Evolutionary conservation across 2,888 invertebrate genomes (phyloP).

Genomic region (Tetramorium bicarinatum): DNA sequence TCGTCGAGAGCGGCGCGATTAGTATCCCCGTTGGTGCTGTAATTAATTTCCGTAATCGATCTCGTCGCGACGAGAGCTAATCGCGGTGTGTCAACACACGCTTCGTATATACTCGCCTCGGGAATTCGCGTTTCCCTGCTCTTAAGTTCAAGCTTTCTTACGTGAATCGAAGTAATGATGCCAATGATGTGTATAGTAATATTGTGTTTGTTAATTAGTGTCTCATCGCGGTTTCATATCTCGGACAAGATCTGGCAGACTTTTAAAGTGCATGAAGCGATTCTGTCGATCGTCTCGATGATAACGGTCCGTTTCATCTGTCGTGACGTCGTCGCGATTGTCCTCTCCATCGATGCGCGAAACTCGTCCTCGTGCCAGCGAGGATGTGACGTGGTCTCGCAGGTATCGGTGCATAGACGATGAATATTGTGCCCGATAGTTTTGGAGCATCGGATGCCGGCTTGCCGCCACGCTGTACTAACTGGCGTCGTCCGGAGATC

Average conservation of each 20-base stretch:
- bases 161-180: background rate
- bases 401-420: conserved; percentile 48
- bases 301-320: conserved; percentile 13
- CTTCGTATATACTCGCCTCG: background rate
- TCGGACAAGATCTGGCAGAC: conserved; percentile 69
- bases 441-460: conserved; percentile 49
- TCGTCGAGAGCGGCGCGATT: conserved; percentile 34
- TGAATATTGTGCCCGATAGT: conserved; percentile 39
- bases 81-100: conserved; percentile 39
- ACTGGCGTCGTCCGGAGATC: conserved; percentile 82
- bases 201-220: conserved; percentile 3
- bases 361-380: conserved; percentile 51
- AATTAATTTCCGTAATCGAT: conserved; percentile 55
- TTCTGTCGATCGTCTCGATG: conserved; percentile 38
- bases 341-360: conserved; percentile 34
- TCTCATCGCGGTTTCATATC: conserved; percentile 58
- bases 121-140: background rate
- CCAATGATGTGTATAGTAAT: background rate
- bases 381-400: conserved; percentile 49
- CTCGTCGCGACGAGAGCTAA: conserved; percentile 42
- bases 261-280: conserved; percentile 57
- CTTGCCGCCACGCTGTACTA: conserved; percentile 85
- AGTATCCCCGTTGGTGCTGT: conserved; percentile 33
- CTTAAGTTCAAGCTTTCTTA: background rate
- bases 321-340: background rate